Base-by-base conservation (phyloP, 2,888 invertebrate species). In the Patella caerulea region DNA sequence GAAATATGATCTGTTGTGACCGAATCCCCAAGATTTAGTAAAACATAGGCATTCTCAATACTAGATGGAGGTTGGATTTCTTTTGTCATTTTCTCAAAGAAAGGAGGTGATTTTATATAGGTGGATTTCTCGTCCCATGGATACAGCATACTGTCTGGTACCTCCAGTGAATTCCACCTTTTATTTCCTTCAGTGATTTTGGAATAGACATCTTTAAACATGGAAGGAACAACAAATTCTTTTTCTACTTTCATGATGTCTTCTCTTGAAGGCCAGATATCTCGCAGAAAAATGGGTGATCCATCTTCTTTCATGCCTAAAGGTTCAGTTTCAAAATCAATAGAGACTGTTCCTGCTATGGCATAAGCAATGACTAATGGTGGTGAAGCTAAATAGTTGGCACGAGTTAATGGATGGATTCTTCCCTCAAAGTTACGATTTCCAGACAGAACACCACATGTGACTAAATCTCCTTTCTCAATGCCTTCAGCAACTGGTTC, bases 1-100 rank as follows among this genome's bases (percentile, higher is more conserved):
- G 98, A 98, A 83, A 99, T 99, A 92, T 99, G 99, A 93, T 99
- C 99, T 0, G 99, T 99, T 53, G 99, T 99, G 11, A 99, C 98
- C 0, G 98, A 98, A 92, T 99, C 99, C 2, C 91, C 90, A 34
- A 99, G 93, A 87, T 96, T 94, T 0, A 99, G 93, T 45, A 99
- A 93, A 65, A 96, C 97, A 71, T 95, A 94, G 0, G 98, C 98
- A 80, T 94, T 93, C 52, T 92, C 91, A 52, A 98, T 94, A 14
- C 94, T 92, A 79, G 93, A 92, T 0, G 93, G 91, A 2, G 92
- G 87, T 0, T 95, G 95, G 70, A 96, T 90, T 2, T 94, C 94
- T 94, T 82, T 83, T 2, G 90, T 88, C 95, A 98, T 96, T 70
- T 93, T 94, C 71, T 96, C 95, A 92, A 99, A 99, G 94, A 98